These are phyloP conservation scores for Phaenicophaeus curvirostris DNA, from an alignment of 2,797 vertebrate species.

Conservation along the genomic window DNA sequence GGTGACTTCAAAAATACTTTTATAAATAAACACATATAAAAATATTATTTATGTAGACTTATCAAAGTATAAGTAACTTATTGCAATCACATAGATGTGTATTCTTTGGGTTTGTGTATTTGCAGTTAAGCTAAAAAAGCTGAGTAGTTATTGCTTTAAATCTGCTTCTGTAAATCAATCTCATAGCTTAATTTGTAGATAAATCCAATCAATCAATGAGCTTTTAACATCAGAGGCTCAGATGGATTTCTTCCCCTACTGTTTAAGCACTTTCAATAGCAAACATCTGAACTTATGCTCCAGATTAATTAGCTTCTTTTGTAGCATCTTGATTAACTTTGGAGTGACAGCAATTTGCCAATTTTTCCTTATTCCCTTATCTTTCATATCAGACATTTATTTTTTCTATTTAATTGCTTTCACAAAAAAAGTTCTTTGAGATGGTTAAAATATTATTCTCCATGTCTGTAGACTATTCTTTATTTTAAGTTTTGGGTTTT, in stretches of 20 bases:
- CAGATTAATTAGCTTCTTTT: constrained; percentile 3
- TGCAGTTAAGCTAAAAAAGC: not conserved
- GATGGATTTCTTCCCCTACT: not conserved
- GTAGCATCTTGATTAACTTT: not conserved
- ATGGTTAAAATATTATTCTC: not conserved
- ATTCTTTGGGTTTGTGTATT: not conserved
- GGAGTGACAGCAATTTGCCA: not conserved
- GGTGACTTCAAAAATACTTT: not conserved
- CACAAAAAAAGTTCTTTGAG: not conserved
- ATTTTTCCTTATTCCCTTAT: not conserved
- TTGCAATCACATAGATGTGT: not conserved
- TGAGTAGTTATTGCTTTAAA: not conserved
- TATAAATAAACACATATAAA: not conserved
- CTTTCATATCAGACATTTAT: not conserved
- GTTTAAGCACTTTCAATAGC: not conserved
- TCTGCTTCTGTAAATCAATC: not conserved
- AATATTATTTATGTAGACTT: not conserved
- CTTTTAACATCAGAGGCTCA: not conserved
- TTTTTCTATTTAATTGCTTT: not conserved
- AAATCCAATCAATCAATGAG: not conserved
- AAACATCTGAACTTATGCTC: not conserved
- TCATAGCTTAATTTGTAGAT: not conserved
- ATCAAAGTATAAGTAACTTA: not conserved
- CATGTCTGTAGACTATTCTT: not conserved
- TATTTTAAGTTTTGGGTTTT: not conserved